Conservation (phyloP, 2,888 invertebrate species). For the Cepaea hortensis region DNA sequence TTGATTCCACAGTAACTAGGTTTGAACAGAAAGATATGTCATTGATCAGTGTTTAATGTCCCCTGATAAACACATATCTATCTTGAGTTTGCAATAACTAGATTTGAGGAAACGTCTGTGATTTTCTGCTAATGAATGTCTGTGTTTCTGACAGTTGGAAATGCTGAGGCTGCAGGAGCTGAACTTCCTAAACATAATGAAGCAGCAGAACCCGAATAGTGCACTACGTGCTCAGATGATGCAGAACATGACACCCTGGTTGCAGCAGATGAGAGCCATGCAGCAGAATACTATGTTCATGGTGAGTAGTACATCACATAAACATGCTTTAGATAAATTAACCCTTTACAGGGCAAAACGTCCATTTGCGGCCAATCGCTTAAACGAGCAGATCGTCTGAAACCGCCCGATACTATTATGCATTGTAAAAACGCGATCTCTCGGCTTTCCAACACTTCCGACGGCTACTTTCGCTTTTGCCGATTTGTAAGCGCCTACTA, state of each 20-base stretch:
- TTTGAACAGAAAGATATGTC: too few relatives aligned
- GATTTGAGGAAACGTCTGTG: background rate
- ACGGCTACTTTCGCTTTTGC: too few relatives aligned
- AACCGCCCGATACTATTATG: too few relatives aligned
- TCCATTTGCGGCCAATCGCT: too few relatives aligned
- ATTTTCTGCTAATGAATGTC: background rate
- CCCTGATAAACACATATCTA: too few relatives aligned
- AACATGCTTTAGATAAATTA: background rate
- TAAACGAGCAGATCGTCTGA: background rate
- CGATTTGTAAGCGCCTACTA: too few relatives aligned
- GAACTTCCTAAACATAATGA: slow-evolving; percentile 43
- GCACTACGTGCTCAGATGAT: background rate
- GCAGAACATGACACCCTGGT: slow-evolving; percentile 42
- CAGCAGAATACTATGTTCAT: slow-evolving; percentile 23
- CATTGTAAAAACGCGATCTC: too few relatives aligned
- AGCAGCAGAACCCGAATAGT: slow-evolving; percentile 30
- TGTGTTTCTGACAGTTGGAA: slow-evolving; percentile 24
- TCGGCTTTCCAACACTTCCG: too few relatives aligned
- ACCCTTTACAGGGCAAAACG: background rate
- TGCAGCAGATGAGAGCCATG: slow-evolving; percentile 41
- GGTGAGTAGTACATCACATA: background rate
- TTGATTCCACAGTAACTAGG: too few relatives aligned
- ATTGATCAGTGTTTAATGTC: too few relatives aligned
- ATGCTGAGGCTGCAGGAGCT: slow-evolving; percentile 44
- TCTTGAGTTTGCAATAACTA: too few relatives aligned